A percentile compares a stretch with the other conserved stretches of the same genome.
Conservation (phyloP, 2,797 vertebrate genomes). For the Enteromius paludinosus region DNA sequence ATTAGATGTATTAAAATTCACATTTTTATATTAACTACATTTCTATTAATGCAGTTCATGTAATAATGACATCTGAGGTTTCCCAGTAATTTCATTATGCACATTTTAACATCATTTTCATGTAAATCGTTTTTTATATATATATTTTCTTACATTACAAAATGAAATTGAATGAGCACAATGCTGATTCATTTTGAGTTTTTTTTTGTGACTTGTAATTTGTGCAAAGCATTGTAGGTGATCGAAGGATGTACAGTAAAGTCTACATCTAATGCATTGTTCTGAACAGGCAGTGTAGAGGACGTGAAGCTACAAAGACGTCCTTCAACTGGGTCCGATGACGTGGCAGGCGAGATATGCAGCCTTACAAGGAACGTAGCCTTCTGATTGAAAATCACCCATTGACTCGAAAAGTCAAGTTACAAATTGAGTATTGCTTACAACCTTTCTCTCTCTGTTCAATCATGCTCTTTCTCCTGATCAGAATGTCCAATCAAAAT, state of each 20-base stretch:
- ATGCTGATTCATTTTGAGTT: not conserved
- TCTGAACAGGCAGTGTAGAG: not conserved
- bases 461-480: not conserved
- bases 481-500: constrained; percentile 1
- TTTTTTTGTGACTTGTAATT: not conserved
- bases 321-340: not conserved
- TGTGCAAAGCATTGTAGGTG: not conserved
- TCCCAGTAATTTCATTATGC: not conserved
- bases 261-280: not conserved
- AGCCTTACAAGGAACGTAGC: not conserved
- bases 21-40: not conserved
- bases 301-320: not conserved
- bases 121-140: not conserved
- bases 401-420: not conserved
- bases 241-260: not conserved
- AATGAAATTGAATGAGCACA: not conserved
- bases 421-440: not conserved
- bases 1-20: not conserved
- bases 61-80: not conserved
- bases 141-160: not conserved
- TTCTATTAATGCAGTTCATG: not conserved
- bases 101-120: not conserved
- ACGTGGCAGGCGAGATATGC: not conserved
- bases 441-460: not conserved
- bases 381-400: not conserved